A percentile compares a stretch with the other conserved stretches of the same genome.
Evolutionary conservation across 35 echinoderm and acorn worm genomes (phyloP).

Genomic region (Lytechinus variegatus): DNA sequence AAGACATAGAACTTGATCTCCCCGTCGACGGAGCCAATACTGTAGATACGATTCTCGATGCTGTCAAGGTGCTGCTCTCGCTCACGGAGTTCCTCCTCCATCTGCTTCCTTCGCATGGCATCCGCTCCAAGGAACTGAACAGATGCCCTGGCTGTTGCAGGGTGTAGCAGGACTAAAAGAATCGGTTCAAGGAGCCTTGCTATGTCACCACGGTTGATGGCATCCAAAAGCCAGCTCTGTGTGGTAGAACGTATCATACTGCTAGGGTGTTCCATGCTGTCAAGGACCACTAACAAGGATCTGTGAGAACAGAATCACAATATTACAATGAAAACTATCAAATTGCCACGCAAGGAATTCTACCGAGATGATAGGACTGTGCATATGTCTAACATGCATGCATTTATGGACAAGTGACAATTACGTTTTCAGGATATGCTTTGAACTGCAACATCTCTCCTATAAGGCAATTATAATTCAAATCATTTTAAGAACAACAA

Average conservation of each 20-base stretch:
- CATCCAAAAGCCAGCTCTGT: constrained; percentile 90
- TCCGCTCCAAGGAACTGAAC: constrained; percentile 85
- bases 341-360: too few species aligned
- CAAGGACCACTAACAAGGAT: constrained; percentile 90
- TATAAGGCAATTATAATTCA: too few species aligned
- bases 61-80: constrained; percentile 59
- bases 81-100: constrained; percentile 48
- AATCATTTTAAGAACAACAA: too few species aligned
- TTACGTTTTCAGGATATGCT: too few species aligned
- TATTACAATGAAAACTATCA: too few species aligned
- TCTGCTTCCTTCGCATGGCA: constrained; percentile 52
- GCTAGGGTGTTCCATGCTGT: constrained; percentile 88
- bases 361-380: too few species aligned
- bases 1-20: constrained; percentile 88
- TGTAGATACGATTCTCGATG: constrained; percentile 84
- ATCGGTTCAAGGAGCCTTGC: constrained; percentile 93
- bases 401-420: too few species aligned
- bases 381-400: too few species aligned
- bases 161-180: constrained; percentile 88
- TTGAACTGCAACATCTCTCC: too few species aligned
- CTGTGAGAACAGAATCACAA: constrained; percentile 29
- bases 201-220: constrained; percentile 95
- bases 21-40: constrained; percentile 87
- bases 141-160: constrained; percentile 89
- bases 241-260: constrained; percentile 87